Conservation (phyloP, 2,888 invertebrate species). For the Agapetus fuscipes region DNA sequence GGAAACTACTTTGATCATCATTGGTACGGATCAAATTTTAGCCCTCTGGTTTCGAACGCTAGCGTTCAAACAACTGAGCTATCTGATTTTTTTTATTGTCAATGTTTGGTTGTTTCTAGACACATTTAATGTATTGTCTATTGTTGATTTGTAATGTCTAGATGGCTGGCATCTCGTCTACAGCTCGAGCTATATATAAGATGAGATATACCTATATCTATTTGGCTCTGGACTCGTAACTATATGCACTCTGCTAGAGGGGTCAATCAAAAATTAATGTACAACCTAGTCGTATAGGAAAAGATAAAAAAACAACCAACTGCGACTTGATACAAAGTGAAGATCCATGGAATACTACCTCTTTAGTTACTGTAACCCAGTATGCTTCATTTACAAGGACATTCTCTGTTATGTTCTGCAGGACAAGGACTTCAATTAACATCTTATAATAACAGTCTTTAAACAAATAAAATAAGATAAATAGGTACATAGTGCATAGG, state of each 20-base stretch:
- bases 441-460: no score
- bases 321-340: background rate
- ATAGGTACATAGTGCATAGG: no score
- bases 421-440: slow-evolving; percentile 44
- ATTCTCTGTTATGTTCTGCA: slow-evolving; percentile 94
- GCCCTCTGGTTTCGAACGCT: no score
- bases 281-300: slow-evolving; percentile 43
- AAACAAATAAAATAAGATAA: no score
- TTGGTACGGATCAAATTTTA: no score
- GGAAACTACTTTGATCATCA: no score
- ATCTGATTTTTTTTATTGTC: slow-evolving; percentile 3
- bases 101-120: slow-evolving; percentile 1
- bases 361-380: slow-evolving; percentile 87
- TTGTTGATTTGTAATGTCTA: background rate
- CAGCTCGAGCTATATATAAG: no score
- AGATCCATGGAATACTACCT: slow-evolving; percentile 49
- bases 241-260: slow-evolving; percentile 50
- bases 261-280: slow-evolving; percentile 48
- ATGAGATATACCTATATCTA: no score
- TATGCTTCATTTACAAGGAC: slow-evolving; percentile 90
- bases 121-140: slow-evolving; percentile 4
- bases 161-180: background rate
- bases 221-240: slow-evolving; percentile 36
- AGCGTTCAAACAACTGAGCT: no score
- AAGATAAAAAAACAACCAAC: slow-evolving; percentile 23